Evolutionary conservation across 2,888 invertebrate species (phyloP), one percentile per base, ranked within the genome.

Genomic region (Platerodrilus igneus): DNA sequence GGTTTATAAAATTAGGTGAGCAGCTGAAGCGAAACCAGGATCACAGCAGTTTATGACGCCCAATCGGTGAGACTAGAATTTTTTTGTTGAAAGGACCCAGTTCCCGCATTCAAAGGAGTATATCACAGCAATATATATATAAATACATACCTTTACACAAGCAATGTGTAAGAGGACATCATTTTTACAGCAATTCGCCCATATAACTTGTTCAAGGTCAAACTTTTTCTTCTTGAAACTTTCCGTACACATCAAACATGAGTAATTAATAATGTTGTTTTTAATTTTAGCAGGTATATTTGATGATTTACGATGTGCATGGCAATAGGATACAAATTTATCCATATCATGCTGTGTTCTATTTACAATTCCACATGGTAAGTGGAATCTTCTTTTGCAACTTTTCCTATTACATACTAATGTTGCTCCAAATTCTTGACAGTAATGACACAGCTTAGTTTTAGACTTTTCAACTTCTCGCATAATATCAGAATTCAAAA

Each of bases 351-450:
- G 21, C 16, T 23, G 17, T 2, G 20, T 21, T 10, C 20, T 20
- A 17, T 75, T 71, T 36, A 74, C 66, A 2, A 79, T 55, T 0
- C 89, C 90, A 60, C 91, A 91, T 0, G 79, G 78, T 29, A 85
- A 69, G 57, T 91, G 91, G 62, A 87, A 91, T 26, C 73, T 75
- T 33, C 71, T 75, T 25, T 75, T 73, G 56, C 90, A 91, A 33
- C 69, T 72, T 0, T 52, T 44, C 1, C 76, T 64, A n/a, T 74
- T 73, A 60, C 91, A 91, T 0, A 83, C 82, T 1, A 90, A 71
- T 1, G 82, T 85, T 0, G 90, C 89, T 1, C 81, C 81, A 0
- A 37, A 60, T 17, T 69, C 68, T 9, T 68, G 67, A 57, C 90
- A 91, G 59, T 77, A 85, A 3, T 66, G 73, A 57, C 91, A 91